Evolutionary conservation across 2,888 invertebrate genomes (phyloP), one percentile per base, ranked within the genome.

Genomic region (Ochropacha duplaris): DNA sequence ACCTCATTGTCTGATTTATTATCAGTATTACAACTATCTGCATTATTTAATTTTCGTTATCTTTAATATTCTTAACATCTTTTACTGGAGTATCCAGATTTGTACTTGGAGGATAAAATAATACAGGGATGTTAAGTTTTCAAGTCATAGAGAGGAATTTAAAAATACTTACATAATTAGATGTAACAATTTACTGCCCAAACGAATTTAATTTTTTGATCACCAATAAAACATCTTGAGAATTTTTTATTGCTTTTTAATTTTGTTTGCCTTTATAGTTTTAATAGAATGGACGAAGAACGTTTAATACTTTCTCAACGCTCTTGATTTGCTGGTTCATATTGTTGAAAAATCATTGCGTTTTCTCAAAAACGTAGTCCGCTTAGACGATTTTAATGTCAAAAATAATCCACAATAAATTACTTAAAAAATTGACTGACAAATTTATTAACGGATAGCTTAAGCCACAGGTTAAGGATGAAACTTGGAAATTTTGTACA

Each of bases 121-220:
- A 44, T 44, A 44, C 44, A 44, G 44, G 44, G 44, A 8, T 44
- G 19, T 16, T 44, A 44, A 14, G 19, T 9, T 19, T 16, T 44
- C 2, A 9, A 44, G 6, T 44, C 44, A 44, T 44, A 44, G n/a
- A 16, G 16, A 1, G 8, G 9, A 19, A 19, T 44, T 12, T 19
- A 9, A 19, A 44, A 44, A 9, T 19, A 44, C 44, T 19, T 44
- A 52, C 31, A 52, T 31, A 26, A 19, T 34, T 34, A 6, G 58
- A 58, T 51, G 55, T 49, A 56, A 44, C 8, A 55, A 31, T 54
- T 54, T 64, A 81, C 81, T 82, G 79, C 79, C 79, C 65, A 57
- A 60, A 70, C 81, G 82, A 83, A 83, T 84, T 83, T 83, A 79
- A 61, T 64, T 63, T 60, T 68, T 68, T 66, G 57, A 65, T 57